phyloP scores from a whole-genome alignment of 2,888 invertebrate species.

The Scotopteryx bipunctaria region DNA sequence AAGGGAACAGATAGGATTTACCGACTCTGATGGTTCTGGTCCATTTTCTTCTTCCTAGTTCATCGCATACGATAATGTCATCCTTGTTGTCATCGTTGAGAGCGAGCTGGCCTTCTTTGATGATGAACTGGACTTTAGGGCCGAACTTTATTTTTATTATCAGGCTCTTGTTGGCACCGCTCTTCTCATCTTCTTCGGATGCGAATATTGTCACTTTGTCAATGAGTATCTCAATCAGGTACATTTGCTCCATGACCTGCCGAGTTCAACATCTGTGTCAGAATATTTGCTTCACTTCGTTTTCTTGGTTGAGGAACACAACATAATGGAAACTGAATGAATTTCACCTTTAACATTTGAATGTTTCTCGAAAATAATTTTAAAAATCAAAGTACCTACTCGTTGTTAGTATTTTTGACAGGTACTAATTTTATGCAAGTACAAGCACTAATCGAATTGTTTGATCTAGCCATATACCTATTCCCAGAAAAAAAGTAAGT shows the following conservation, averaged over 20 bases:
- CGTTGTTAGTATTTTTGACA: too few species aligned
- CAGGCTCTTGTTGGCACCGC: conserved; percentile 68
- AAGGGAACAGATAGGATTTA: conserved; percentile 81
- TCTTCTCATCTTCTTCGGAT: conserved; percentile 52
- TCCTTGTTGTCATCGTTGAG: conserved; percentile 53
- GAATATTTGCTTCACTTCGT: conserved; percentile 48
- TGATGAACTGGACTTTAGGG: conserved; percentile 74
- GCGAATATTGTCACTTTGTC: conserved; percentile 75
- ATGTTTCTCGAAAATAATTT: too few species aligned
- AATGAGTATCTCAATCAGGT: conserved; percentile 82
- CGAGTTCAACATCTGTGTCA: conserved; percentile 69
- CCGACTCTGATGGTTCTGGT: conserved; percentile 71
- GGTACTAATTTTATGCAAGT: too few species aligned
- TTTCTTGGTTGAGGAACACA: conserved; percentile 19
- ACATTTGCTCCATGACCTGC: conserved; percentile 83
- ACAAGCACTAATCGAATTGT: too few species aligned
- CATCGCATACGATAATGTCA: conserved; percentile 61
- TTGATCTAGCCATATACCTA: too few species aligned
- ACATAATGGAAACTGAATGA: not conserved
- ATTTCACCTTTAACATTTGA: not conserved
- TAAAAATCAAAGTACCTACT: too few species aligned
- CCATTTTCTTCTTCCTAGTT: conserved; percentile 61
- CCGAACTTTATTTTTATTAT: conserved; percentile 76
- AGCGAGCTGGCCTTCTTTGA: conserved; percentile 74
- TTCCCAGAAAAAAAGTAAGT: too few species aligned